Evolutionary conservation across 2,888 invertebrate genomes (phyloP).

Genomic region (Saturnia pavonia): DNA sequence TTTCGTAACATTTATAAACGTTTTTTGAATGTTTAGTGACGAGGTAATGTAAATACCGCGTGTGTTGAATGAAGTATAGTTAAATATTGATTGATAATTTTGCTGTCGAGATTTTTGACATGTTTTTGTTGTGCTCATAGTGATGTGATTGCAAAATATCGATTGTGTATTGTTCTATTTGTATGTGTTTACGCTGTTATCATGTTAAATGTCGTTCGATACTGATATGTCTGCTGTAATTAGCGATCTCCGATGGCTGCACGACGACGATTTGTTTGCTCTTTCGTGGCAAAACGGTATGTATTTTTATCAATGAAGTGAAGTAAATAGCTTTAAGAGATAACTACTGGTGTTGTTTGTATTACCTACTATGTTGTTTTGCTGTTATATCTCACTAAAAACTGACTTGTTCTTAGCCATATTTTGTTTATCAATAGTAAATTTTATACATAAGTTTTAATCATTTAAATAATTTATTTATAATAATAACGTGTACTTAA

Average conservation of each 20-base stretch:
- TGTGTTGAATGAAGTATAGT: constrained; percentile 15
- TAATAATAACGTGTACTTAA: too few species aligned
- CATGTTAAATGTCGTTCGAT: constrained; percentile 72
- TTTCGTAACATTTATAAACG: constrained; percentile 56
- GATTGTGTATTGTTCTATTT: constrained; percentile 48
- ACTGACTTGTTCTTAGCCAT: neutral
- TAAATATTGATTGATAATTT: constrained; percentile 15
- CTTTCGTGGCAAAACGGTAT: constrained; percentile 78
- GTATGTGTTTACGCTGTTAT: constrained; percentile 63
- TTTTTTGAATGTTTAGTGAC: constrained; percentile 8
- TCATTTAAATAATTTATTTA: too few species aligned
- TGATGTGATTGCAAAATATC: constrained; percentile 60
- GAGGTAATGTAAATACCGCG: constrained; percentile 36
- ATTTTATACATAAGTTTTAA: neutral
- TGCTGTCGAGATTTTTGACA: constrained; percentile 31
- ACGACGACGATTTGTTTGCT: constrained; percentile 76
- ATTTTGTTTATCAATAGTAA: neutral
- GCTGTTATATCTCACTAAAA: neutral
- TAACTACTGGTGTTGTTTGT: constrained; percentile 18
- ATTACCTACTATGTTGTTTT: constrained; percentile 6
- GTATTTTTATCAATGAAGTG: constrained; percentile 32
- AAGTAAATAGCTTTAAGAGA: constrained; percentile 8
- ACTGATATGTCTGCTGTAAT: constrained; percentile 78
- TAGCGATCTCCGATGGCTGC: constrained; percentile 77
- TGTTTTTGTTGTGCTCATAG: constrained; percentile 52